A percentile compares a stretch with the other conserved stretches of the same genome.
Evolutionary conservation across 2,797 vertebrate genomes (phyloP).

Genomic region (Chromis chromis): DNA sequence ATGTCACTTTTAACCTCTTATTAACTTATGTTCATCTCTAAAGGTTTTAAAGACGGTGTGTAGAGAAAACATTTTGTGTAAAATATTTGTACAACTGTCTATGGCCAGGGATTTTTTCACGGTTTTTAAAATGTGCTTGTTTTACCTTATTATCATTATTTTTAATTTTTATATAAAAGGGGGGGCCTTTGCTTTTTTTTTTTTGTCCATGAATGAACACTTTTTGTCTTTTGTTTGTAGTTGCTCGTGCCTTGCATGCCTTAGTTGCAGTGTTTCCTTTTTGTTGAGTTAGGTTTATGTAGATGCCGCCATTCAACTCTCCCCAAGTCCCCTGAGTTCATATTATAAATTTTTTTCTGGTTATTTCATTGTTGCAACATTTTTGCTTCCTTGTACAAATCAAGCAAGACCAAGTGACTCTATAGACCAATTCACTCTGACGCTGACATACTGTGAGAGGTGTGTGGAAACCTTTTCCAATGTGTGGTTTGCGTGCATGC

Average conservation of each 20-base stretch:
- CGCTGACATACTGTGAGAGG: slow-evolving; percentile 78
- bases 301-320: slow-evolving; percentile 60
- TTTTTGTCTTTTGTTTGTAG: slow-evolving; percentile 78
- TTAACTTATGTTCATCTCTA: slow-evolving; percentile 93
- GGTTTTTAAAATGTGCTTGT: slow-evolving; percentile 79
- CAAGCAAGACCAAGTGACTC: slow-evolving; percentile 76
- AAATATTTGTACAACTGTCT: slow-evolving; percentile 94
- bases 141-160: slow-evolving; percentile 73
- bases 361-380: slow-evolving; percentile 23
- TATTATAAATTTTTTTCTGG: slow-evolving; percentile 25
- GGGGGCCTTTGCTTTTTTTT: slow-evolving; percentile 42
- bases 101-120: slow-evolving; percentile 86
- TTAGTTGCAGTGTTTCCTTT: slow-evolving; percentile 82
- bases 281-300: slow-evolving; percentile 60
- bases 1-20: slow-evolving; percentile 94
- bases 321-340: slow-evolving; percentile 36
- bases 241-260: slow-evolving; percentile 86
- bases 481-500: slow-evolving; percentile 52
- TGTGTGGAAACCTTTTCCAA: slow-evolving; percentile 47
- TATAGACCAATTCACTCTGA: slow-evolving; percentile 77
- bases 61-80: slow-evolving; percentile 86
- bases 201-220: slow-evolving; percentile 59
- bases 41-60: slow-evolving; percentile 88
- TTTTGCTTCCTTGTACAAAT: slow-evolving; percentile 64
- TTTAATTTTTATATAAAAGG: slow-evolving; percentile 69